Base-by-base conservation (phyloP, 2,113 vertebrate species). In the Equus quagga region DNA sequence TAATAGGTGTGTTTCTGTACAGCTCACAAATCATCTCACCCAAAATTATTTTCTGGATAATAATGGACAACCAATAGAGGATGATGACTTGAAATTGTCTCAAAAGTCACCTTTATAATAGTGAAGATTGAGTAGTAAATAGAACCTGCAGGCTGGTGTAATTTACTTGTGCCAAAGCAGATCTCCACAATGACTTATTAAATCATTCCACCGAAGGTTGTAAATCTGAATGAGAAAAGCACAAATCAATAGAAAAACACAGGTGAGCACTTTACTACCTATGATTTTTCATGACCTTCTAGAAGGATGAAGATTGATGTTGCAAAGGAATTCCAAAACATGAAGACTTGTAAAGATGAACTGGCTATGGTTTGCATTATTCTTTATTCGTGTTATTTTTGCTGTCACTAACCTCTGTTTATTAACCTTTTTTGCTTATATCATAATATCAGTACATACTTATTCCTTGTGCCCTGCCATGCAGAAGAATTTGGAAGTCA, bases 181-280 rank as follows among this genome's bases (percentile, higher is more conserved):
- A 95, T 83, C 86, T 98, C 64, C 36, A 91, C 67, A 96, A 94
- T 44, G 80, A 89, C 86, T 62, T 96, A 92, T 67, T 94, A 97
- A 94, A 93, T 94, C 82, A 97, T 91, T 67, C 92, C 88, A 91
- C 51, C 62, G 87, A 91, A 95, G 87, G 90, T 67, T 95, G 70
- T 96, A 97, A 96, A 97, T 93, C 89, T 87, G 90, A 92, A 83
- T 46, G 86, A 67, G 72, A 67, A 95, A 65, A 83, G 83, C 82
- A 89, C 80, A 94, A 84, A 96, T 97, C 97, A 96, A 96, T 87
- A 95, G 79, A 36, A 96, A 96, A 96, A 94, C 86, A 91, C 60
- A 69, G 87, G 28, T 4, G 2, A 95, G 84, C 58, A 87, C 83
- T 96, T 94, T 92, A 76, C 72, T 84, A 91, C 90, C 76, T 73